A percentile compares a stretch with the other conserved stretches of the same genome.
phyloP scores from a whole-genome alignment of 2,888 invertebrate species.

The Tribolium freemani region DNA sequence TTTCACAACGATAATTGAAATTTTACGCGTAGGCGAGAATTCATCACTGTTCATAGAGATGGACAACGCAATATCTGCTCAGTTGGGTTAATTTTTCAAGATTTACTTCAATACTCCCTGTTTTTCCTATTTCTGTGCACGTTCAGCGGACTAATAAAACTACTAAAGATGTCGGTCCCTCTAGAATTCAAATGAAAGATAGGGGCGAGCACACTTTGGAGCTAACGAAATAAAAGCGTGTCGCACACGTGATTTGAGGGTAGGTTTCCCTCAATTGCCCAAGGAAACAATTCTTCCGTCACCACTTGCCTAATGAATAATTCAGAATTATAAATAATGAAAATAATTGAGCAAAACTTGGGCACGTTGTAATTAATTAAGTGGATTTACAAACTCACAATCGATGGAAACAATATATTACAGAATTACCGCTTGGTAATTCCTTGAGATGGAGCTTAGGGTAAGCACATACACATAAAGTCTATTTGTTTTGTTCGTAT shows the following conservation, averaged over 20 bases:
- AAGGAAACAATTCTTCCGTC: neutral
- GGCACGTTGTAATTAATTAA: no score
- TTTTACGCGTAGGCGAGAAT: neutral
- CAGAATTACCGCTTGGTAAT: neutral
- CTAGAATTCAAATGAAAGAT: conserved; percentile 1
- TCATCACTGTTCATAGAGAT: no score
- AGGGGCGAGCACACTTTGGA: neutral
- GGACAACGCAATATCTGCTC: no score
- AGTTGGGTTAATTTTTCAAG: no score
- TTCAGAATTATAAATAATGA: no score
- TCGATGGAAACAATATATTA: neutral
- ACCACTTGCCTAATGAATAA: no score
- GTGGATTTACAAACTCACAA: no score
- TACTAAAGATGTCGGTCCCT: neutral
- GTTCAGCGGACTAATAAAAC: conserved; percentile 1
- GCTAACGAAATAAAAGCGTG: conserved; percentile 1
- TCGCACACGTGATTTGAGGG: conserved; percentile 16
- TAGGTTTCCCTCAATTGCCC: neutral
- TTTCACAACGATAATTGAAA: neutral
- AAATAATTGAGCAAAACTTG: no score
- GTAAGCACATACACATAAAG: neutral
- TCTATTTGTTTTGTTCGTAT: neutral
- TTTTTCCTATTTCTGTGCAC: neutral
- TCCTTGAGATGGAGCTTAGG: neutral
- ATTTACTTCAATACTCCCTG: neutral